Evolutionary conservation across 2,888 invertebrate genomes (phyloP).

Genomic region (Phytoseiulus persimilis): DNA sequence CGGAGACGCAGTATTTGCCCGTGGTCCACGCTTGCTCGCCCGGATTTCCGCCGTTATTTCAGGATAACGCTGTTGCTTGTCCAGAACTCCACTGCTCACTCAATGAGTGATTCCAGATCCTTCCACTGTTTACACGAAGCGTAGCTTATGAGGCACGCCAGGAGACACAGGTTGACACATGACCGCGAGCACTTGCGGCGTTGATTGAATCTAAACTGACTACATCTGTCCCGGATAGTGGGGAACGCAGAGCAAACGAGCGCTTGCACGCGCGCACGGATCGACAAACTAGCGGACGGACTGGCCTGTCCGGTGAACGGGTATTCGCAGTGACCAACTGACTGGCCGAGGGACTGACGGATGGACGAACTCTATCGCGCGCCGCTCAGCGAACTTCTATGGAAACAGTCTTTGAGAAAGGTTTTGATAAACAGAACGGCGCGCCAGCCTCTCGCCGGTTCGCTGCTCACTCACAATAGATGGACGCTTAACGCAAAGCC

Average conservation of each 20-base stretch:
- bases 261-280: background rate
- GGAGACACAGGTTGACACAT: no score
- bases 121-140: no score
- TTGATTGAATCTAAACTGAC: background rate
- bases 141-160: no score
- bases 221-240: background rate
- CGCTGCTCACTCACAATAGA: background rate
- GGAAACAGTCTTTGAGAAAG: background rate
- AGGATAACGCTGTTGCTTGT: no score
- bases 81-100: no score
- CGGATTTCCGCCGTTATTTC: no score
- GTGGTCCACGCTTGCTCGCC: no score
- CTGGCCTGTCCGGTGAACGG: background rate
- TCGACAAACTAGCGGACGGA: background rate
- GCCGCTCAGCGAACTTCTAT: background rate
- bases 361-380: background rate
- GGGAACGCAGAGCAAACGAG: background rate
- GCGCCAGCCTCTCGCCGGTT: background rate
- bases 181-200: no score
- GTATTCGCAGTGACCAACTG: no score
- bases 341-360: background rate
- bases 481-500: background rate
- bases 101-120: no score
- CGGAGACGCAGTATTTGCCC: no score
- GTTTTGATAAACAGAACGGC: background rate